A percentile compares a stretch with the other conserved stretches of the same genome.
phyloP scores from a whole-genome alignment of 2,113 vertebrate species.

The Pelecanus crispus region DNA sequence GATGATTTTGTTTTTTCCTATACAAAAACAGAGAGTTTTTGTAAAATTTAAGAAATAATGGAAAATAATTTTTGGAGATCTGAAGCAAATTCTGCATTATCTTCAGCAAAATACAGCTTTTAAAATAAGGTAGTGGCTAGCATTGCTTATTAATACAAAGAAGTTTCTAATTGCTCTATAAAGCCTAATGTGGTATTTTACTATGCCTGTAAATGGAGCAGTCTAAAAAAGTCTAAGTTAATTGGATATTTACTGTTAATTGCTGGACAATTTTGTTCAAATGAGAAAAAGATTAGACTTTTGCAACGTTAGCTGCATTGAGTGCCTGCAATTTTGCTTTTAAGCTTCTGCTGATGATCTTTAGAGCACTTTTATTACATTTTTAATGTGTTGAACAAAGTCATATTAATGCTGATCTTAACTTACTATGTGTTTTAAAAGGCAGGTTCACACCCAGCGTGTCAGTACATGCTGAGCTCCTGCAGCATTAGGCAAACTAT shows the following conservation, averaged over 20 bases:
- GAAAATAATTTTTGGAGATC: not conserved
- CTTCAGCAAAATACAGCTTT: not conserved
- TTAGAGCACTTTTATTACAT: not conserved
- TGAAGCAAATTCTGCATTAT: not conserved
- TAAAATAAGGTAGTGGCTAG: not conserved
- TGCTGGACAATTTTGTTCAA: conserved; percentile 3
- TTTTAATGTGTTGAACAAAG: not conserved
- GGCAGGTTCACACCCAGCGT: not conserved
- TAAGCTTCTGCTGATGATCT: not conserved
- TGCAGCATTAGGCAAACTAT: not conserved
- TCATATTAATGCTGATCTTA: not conserved
- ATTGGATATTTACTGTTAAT: conserved; percentile 10
- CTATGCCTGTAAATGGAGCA: not conserved
- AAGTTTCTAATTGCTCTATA: not conserved
- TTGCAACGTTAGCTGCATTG: not conserved
- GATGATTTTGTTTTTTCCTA: not conserved
- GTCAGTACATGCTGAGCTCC: not conserved
- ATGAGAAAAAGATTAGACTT: conserved; percentile 4
- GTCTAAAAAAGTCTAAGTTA: not conserved
- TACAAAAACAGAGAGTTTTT: not conserved
- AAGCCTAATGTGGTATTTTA: not conserved
- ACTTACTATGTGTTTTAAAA: not conserved
- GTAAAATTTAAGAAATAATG: not conserved
- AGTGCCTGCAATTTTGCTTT: not conserved
- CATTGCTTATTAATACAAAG: not conserved